phyloP scores from a whole-genome alignment of 1,140 invertebrate species.

The Ceratoteleas bidentatus region DNA sequence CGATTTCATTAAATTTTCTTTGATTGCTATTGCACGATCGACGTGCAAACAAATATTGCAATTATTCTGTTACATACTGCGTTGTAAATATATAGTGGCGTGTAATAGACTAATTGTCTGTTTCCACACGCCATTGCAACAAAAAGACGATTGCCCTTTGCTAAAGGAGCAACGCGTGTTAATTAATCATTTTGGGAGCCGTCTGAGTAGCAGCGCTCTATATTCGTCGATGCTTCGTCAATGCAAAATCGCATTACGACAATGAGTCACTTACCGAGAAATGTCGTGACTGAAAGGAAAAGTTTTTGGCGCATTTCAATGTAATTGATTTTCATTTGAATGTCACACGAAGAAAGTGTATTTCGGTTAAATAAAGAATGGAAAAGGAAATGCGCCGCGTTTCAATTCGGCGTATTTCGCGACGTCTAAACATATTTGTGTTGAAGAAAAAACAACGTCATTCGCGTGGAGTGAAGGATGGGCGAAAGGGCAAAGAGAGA shows the following conservation, averaged over 20 bases:
- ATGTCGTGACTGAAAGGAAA: conserved; percentile 6
- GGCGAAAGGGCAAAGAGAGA: too few species aligned
- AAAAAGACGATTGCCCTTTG: too few species aligned
- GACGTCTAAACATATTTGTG: conserved; percentile 14
- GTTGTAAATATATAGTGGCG: not conserved
- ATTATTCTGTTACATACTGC: not conserved
- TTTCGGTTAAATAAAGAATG: conserved; percentile 29
- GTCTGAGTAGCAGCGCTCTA: too few species aligned
- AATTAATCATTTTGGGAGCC: too few species aligned
- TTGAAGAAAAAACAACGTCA: not conserved
- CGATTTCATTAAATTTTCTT: conserved; percentile 14
- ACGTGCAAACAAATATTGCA: not conserved
- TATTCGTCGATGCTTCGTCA: not conserved
- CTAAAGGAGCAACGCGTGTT: too few species aligned
- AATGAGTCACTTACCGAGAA: not conserved
- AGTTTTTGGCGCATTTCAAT: conserved; percentile 11
- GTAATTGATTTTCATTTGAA: conserved; percentile 33
- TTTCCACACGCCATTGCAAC: too few species aligned
- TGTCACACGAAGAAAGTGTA: conserved; percentile 14
- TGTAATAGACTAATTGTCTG: too few species aligned
- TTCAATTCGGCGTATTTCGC: conserved; percentile 20
- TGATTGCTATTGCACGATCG: conserved; percentile 1
- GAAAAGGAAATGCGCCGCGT: conserved; percentile 20
- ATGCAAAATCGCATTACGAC: not conserved
- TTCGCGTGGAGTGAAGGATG: too few species aligned